Evolutionary conservation across 1,140 invertebrate species (phyloP).

Genomic region (Leptoteleia sp.): DNA sequence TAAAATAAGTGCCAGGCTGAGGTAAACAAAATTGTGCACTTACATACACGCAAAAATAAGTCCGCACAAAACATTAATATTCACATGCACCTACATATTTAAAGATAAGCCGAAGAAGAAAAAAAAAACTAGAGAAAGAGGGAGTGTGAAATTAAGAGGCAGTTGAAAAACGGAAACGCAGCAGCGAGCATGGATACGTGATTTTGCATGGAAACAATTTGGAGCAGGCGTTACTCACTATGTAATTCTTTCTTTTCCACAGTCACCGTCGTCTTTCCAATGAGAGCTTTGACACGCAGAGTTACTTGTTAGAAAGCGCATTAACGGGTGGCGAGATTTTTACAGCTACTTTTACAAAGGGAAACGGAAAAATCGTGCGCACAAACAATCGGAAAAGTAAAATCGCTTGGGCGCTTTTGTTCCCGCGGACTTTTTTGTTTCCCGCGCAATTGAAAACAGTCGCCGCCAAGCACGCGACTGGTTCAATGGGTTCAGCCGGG

Average conservation of each 20-base stretch:
- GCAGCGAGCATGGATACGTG: constrained; percentile 51
- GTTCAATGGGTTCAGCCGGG: neutral
- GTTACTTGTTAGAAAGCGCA: constrained; percentile 74
- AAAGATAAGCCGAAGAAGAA: no score
- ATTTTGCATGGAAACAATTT: constrained; percentile 61
- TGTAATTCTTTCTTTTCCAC: constrained; percentile 81
- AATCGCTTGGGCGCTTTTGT: constrained; percentile 43
- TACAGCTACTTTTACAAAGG: constrained; percentile 52
- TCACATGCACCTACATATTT: no score
- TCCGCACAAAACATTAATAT: no score
- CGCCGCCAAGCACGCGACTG: constrained; percentile 11
- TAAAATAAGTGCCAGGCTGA: constrained; percentile 13
- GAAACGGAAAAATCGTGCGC: constrained; percentile 43
- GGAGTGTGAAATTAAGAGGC: constrained; percentile 20
- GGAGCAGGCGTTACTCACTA: constrained; percentile 78
- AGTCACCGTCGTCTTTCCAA: constrained; percentile 81
- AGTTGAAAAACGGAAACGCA: constrained; percentile 34
- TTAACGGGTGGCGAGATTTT: constrained; percentile 46
- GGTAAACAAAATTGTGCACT: constrained; percentile 15
- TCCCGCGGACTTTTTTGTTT: constrained; percentile 21
- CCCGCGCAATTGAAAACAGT: constrained; percentile 17
- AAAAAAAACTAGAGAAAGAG: neutral
- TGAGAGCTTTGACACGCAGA: constrained; percentile 80
- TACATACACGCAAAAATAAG: constrained; percentile 9
- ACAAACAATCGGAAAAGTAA: constrained; percentile 56